These are phyloP conservation scores for Sebastes jordani DNA, from an alignment of 2,797 vertebrate species.

Conservation along the genomic window DNA sequence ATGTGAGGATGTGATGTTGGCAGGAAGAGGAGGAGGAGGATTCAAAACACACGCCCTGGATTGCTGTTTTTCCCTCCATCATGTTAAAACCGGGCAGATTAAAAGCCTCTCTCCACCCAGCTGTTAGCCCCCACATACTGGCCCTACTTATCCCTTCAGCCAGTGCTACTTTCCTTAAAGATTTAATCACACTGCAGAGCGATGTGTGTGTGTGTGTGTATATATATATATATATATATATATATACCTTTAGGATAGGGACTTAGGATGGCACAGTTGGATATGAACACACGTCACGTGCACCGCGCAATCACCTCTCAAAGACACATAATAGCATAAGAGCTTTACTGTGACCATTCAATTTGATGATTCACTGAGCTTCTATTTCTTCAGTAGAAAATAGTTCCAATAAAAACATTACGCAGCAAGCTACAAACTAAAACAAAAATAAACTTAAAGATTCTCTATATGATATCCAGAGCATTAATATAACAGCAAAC, in stretches of 20 bases:
- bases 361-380: not conserved
- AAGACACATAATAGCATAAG: not conserved
- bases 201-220: not conserved
- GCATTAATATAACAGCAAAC: too few relatives aligned
- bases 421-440: not conserved
- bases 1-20: conserved; percentile 27
- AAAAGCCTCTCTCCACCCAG: conserved; percentile 69
- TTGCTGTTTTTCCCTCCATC: conserved; percentile 62
- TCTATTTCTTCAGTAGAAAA: not conserved
- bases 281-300: not conserved
- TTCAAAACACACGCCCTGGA: conserved; percentile 25
- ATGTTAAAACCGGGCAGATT: conserved; percentile 68
- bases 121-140: conserved; percentile 64
- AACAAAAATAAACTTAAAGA: not conserved
- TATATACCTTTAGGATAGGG: conserved; percentile 42
- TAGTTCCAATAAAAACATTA: not conserved
- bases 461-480: too few relatives aligned
- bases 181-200: conserved; percentile 67
- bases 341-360: not conserved
- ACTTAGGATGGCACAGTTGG: conserved; percentile 24
- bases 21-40: conserved; percentile 7
- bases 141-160: conserved; percentile 69
- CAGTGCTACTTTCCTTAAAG: conserved; percentile 69
- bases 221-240: conserved; percentile 8
- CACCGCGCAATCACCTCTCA: conserved; percentile 8